These are phyloP conservation scores for Empis livida DNA, from an alignment of 2,888 invertebrate species.

Conservation along the genomic window DNA sequence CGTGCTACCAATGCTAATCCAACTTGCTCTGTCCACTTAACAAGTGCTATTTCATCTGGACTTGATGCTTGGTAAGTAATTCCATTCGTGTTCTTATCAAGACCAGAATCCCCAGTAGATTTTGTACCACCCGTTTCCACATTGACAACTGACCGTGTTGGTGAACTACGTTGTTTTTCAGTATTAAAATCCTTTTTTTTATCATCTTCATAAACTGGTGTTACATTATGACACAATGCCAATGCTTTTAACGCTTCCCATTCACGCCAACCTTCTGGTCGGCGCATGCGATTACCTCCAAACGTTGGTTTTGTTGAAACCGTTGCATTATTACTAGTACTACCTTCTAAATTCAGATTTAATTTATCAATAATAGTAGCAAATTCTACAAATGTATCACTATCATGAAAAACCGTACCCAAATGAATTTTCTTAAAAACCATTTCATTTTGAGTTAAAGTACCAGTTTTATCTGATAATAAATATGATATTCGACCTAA, in stretches of 20 bases:
- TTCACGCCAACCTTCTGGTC: conserved; percentile 60
- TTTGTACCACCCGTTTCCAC: conserved; percentile 19
- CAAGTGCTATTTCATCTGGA: conserved; percentile 88
- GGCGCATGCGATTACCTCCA: conserved; percentile 39
- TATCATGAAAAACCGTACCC: conserved; percentile 84
- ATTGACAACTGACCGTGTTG: conserved; percentile 31
- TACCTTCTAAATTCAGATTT: background rate
- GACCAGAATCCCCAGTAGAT: conserved; percentile 17
- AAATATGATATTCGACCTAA: conserved; percentile 91
- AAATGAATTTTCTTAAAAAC: conserved; percentile 90
- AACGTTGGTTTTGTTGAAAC: background rate
- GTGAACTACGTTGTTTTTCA: conserved; percentile 22
- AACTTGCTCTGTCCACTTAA: conserved; percentile 80
- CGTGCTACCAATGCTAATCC: conserved; percentile 46
- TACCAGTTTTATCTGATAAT: conserved; percentile 97
- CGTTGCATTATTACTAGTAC: background rate
- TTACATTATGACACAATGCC: conserved; percentile 97
- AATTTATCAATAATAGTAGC: background rate
- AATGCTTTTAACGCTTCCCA: conserved; percentile 87
- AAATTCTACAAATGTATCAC: conserved; percentile 36
- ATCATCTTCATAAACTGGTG: conserved; percentile 77
- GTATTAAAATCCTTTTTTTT: conserved; percentile 19
- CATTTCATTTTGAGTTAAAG: conserved; percentile 98
- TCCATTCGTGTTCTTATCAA: conserved; percentile 22
- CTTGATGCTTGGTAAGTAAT: conserved; percentile 62